phyloP scores from a whole-genome alignment of 2,888 invertebrate species.

The Pseudeuparius sepicola region DNA sequence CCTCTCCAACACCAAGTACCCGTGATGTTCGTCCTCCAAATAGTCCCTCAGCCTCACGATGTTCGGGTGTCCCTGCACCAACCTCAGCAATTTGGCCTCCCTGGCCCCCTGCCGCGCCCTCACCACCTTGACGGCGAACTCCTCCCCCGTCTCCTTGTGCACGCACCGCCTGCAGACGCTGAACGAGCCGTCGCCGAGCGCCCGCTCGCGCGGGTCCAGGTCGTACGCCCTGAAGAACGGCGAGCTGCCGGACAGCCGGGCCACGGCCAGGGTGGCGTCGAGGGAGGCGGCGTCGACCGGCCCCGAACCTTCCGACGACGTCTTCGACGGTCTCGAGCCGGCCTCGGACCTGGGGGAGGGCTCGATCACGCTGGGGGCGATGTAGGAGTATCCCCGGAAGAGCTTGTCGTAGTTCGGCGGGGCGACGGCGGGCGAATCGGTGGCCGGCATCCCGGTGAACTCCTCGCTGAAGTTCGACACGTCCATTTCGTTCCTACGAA shows the following conservation, averaged over 20 bases:
- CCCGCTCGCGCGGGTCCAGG: slow-evolving; percentile 55
- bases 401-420: slow-evolving; percentile 78
- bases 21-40: slow-evolving; percentile 69
- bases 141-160: slow-evolving; percentile 51
- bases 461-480: slow-evolving; percentile 95
- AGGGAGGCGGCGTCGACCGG: too few species aligned
- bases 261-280: slow-evolving; percentile 27
- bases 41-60: slow-evolving; percentile 77
- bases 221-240: slow-evolving; percentile 80
- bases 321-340: not conserved
- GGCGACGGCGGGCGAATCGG: slow-evolving; percentile 66
- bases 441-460: slow-evolving; percentile 85
- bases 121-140: slow-evolving; percentile 83
- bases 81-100: slow-evolving; percentile 68
- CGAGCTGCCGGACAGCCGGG: slow-evolving; percentile 50
- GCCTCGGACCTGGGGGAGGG: slow-evolving; percentile 53
- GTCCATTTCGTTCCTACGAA: slow-evolving; percentile 65
- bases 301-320: not conserved
- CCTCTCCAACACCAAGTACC: slow-evolving; percentile 85
- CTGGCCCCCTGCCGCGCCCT: slow-evolving; percentile 54
- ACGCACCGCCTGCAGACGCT: slow-evolving; percentile 78
- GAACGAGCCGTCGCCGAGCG: slow-evolving; percentile 82
- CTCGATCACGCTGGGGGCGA: slow-evolving; percentile 84
- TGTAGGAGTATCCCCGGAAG: slow-evolving; percentile 90
- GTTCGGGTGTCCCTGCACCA: slow-evolving; percentile 83